phyloP scores from a whole-genome alignment of 2,888 invertebrate genomes.

The Dryobotodes eremita region DNA sequence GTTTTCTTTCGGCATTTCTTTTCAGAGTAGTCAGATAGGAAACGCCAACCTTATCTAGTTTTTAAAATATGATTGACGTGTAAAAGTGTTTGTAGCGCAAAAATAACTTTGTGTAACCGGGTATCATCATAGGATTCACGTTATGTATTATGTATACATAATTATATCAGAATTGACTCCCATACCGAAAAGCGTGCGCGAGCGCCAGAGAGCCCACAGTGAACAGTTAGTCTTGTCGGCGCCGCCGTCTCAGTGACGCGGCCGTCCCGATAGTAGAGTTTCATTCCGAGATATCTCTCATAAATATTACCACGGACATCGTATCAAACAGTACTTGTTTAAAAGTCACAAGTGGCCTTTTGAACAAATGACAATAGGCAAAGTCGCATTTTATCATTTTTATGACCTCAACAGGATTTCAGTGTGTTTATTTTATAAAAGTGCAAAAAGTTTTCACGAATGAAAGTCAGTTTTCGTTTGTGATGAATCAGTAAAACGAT shows the following conservation, averaged over 20 bases:
- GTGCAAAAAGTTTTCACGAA: background rate
- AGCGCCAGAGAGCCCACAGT: too few species aligned
- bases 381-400: background rate
- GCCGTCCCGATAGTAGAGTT: background rate
- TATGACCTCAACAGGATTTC: slow-evolving; percentile 11
- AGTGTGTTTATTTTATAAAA: slow-evolving; percentile 14
- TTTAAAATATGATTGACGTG: too few species aligned
- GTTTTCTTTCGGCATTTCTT: too few species aligned
- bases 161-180: too few species aligned
- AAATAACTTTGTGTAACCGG: too few species aligned
- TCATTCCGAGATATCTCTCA: background rate
- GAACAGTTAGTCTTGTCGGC: too few species aligned
- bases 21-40: too few species aligned
- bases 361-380: background rate
- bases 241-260: background rate
- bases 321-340: background rate
- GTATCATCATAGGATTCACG: too few species aligned
- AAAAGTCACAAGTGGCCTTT: background rate
- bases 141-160: too few species aligned
- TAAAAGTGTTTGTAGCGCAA: too few species aligned
- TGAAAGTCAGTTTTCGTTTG: slow-evolving; percentile 6
- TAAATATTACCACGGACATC: background rate
- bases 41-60: too few species aligned
- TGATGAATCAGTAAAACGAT: background rate
- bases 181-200: too few species aligned